Percentiles rank a stretch among this genome's conserved stretches.
Conservation (phyloP, 1,140 invertebrate species). For the Leptopilina boulardi region DNA sequence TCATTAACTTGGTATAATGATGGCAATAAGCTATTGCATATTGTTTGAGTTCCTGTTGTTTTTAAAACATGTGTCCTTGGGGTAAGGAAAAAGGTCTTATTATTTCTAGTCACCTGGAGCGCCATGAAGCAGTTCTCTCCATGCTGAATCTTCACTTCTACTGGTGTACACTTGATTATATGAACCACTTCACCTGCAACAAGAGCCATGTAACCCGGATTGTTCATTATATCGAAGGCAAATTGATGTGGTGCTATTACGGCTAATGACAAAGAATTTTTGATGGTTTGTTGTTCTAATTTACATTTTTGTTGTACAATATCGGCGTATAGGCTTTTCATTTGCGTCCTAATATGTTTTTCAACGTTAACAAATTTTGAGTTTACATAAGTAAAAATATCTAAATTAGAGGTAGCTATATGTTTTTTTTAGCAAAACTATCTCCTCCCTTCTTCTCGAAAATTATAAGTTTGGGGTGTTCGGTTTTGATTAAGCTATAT, state of each 20-base stretch:
- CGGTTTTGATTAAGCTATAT: background rate
- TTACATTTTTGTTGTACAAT: conserved; percentile 44
- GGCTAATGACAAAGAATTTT: conserved; percentile 44
- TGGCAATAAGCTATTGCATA: background rate
- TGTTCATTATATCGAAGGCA: conserved; percentile 46
- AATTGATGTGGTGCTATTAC: conserved; percentile 44
- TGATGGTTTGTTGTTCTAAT: conserved; percentile 39
- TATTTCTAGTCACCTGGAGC: background rate
- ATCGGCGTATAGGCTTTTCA: conserved; percentile 43
- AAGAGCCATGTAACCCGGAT: conserved; percentile 41
- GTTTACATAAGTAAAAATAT: background rate
- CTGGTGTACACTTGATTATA: conserved; percentile 43
- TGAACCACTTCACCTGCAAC: conserved; percentile 45
- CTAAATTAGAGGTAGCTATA: background rate
- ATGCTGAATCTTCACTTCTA: background rate
- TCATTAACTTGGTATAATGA: background rate
- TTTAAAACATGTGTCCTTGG: conserved; percentile 18
- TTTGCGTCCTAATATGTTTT: background rate
- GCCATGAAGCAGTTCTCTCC: background rate
- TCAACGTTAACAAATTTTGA: background rate
- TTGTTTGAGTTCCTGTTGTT: background rate
- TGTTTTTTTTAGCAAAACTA: background rate
- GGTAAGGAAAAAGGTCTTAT: background rate
- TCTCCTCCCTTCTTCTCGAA: background rate
- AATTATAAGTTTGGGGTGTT: background rate